phyloP scores from a whole-genome alignment of 2,888 invertebrate species.

The Zeuzera pyrina region DNA sequence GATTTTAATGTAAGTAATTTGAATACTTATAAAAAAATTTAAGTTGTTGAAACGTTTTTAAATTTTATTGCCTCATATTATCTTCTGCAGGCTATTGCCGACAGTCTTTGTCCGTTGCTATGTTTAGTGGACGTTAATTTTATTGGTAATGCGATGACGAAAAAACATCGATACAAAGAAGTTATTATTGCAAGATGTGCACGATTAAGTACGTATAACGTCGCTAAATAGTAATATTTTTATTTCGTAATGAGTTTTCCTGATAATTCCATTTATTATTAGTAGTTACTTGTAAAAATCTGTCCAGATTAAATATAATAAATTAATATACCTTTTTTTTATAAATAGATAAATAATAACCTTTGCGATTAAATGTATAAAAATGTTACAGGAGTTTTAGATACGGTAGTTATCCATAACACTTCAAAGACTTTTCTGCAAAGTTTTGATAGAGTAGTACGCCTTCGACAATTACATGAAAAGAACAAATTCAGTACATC shows the following conservation, averaged over 20 bases:
- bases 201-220: conserved; percentile 64
- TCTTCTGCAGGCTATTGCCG: conserved; percentile 65
- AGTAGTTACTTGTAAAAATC: not conserved
- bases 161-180: conserved; percentile 77
- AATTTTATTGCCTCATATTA: conserved; percentile 17
- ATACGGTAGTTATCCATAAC: conserved; percentile 73
- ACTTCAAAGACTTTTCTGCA: conserved; percentile 75
- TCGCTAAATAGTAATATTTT: too few species aligned
- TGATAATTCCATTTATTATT: not conserved
- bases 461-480: conserved; percentile 52
- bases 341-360: not conserved
- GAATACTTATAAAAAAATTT: too few species aligned
- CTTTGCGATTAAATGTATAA: not conserved
- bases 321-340: not conserved
- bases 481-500: conserved; percentile 39
- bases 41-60: too few species aligned
- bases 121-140: conserved; percentile 72
- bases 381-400: conserved; percentile 66
- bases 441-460: conserved; percentile 73
- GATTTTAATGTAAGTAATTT: conserved; percentile 51
- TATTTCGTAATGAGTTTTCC: too few species aligned
- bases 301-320: not conserved
- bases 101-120: conserved; percentile 68
- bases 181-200: conserved; percentile 76
- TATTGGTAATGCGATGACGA: conserved; percentile 76